Base-by-base conservation (phyloP, 2,113 vertebrate species). In the Acrocephalus kingi region DNA sequence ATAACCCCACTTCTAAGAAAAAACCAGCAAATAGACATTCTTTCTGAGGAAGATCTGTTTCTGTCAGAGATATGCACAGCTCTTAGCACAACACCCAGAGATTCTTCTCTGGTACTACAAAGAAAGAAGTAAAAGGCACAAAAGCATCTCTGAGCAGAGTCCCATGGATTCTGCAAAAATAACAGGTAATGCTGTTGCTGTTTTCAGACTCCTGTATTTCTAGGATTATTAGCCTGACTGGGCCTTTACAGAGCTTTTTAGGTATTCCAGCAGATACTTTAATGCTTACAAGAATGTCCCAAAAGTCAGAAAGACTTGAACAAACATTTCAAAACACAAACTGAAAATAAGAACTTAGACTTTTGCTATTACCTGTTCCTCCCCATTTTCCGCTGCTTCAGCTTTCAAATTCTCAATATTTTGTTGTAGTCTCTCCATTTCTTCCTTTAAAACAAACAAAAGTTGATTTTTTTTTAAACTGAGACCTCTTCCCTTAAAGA, bases 391-490 rank as follows among this genome's bases (percentile, higher is more conserved):
- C 0, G 91, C 96, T 37, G 98, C 96, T 55, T 98, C 98, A 2
- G 96, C 94, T 97, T 99, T 99, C 68, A 99, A 81, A 93, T 89
- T 98, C 93, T 99, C 98, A 55, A 99, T 99, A 83, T 97, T 98
- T 96, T 98, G 98, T 96, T 99, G 99, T 39, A 99, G 98, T 37
- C 99, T 98, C 24, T 96, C 39, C 99, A 99, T 99, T 97, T 99
- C 99, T 93, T 99, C 99, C 99, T 99, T 94, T 56, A 96, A 96
- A 95, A 83, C 13, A 95, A 87, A 33, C 15, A 56, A 33, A 69
- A 41, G 13, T 37, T n/a, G 30, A 77, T 33, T 24, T 62, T 28
- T 37, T 24, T 82, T 88, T 92, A 46, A 93, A 62, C 7, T 48
- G 23, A 94, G 41, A 82, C 3, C 7, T 19, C 6, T 24, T 33